These are phyloP conservation scores for Tetramorium parvispinum DNA, from an alignment of 1,140 invertebrate genomes.

Conservation along the genomic window DNA sequence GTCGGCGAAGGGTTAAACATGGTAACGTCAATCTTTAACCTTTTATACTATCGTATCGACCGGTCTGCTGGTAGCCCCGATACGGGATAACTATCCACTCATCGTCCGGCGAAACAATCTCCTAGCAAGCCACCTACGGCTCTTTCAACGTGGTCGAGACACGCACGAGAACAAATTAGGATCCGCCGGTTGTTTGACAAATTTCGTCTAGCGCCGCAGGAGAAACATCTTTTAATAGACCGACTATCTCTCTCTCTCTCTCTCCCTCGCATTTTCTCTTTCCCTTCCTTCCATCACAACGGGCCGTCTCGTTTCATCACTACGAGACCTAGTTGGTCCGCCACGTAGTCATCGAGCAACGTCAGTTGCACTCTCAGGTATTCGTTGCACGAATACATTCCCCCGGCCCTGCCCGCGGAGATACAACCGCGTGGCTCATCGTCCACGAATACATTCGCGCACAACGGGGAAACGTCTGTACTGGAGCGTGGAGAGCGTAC, in stretches of 20 bases:
- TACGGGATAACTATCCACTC: conserved; percentile 41
- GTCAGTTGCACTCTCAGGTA: conserved; percentile 76
- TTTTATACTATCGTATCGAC: conserved; percentile 53
- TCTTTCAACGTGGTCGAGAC: conserved; percentile 61
- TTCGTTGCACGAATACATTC: conserved; percentile 79
- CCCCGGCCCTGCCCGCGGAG: conserved; percentile 29
- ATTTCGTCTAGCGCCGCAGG: conserved; percentile 82
- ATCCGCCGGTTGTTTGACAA: conserved; percentile 80
- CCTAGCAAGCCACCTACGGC: conserved; percentile 63
- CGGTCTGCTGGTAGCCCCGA: conserved; percentile 35
- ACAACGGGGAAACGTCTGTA: conserved; percentile 60
- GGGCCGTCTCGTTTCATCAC: conserved; percentile 60
- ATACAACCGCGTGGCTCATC: conserved; percentile 37
- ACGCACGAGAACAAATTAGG: conserved; percentile 77
- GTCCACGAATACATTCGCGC: conserved; percentile 51
- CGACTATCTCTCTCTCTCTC: conserved; percentile 62
- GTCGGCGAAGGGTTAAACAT: conserved; percentile 29
- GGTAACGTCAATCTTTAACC: conserved; percentile 53
- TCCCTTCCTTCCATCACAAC: conserved; percentile 54
- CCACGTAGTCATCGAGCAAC: conserved; percentile 62
- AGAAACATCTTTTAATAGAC: conserved; percentile 72
- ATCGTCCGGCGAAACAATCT: conserved; percentile 49
- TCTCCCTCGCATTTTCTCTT: conserved; percentile 61
- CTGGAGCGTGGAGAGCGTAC: conserved; percentile 74
- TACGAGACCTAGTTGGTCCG: conserved; percentile 69